Evolutionary conservation across 2,888 invertebrate genomes (phyloP).

Genomic region (Heteromyza rotundicornis): DNA sequence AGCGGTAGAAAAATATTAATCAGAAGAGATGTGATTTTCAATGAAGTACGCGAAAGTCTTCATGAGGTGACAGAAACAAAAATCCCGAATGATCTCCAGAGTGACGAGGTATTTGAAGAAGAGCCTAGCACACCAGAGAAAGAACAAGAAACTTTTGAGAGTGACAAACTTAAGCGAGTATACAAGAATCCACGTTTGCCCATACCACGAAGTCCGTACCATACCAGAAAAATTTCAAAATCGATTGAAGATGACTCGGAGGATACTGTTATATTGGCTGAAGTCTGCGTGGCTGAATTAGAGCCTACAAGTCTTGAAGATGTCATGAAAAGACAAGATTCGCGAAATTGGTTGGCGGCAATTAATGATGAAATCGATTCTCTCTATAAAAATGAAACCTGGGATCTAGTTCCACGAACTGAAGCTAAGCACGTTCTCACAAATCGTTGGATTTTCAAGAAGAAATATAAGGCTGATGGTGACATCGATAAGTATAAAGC

Average conservation of each 20-base stretch:
- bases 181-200: slow-evolving; percentile 7
- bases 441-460: slow-evolving; percentile 21
- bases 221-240: neutral
- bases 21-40: slow-evolving; percentile 22
- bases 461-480: slow-evolving; percentile 14
- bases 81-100: neutral
- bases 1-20: slow-evolving; percentile 16
- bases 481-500: slow-evolving; percentile 6
- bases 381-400: neutral
- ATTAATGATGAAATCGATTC: slow-evolving; percentile 19
- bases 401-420: neutral
- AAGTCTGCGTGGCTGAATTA: slow-evolving; percentile 3
- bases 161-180: no score
- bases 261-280: neutral
- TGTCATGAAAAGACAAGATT: neutral
- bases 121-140: no score
- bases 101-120: neutral
- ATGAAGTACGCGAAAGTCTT: slow-evolving; percentile 3
- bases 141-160: neutral
- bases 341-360: slow-evolving; percentile 5
- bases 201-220: slow-evolving; percentile 9
- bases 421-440: slow-evolving; percentile 8
- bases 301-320: slow-evolving; percentile 8
- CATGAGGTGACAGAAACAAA: neutral
- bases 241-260: neutral